Evolutionary conservation across 2,888 invertebrate genomes (phyloP).

Genomic region (Idaea biselata): DNA sequence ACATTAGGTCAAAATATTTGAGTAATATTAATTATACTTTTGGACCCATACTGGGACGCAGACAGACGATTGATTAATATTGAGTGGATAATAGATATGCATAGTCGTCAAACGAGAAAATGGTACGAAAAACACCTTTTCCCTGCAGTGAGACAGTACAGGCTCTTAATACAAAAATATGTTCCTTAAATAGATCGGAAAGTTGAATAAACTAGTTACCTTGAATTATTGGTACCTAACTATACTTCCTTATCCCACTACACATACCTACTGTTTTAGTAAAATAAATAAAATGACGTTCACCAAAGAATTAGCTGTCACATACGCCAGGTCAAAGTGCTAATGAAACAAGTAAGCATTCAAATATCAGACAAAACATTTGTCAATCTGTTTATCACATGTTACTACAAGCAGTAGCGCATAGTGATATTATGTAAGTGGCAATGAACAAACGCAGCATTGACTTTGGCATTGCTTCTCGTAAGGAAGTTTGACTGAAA

Average conservation of each 20-base stretch:
- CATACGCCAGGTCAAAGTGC: background rate
- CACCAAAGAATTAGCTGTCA: too few relatives aligned
- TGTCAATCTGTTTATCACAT: slow-evolving; percentile 3
- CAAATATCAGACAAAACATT: background rate
- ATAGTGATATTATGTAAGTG: slow-evolving; percentile 25
- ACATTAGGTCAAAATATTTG: too few relatives aligned
- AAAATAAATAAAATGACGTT: too few relatives aligned
- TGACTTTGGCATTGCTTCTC: slow-evolving; percentile 49
- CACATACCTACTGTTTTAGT: too few relatives aligned
- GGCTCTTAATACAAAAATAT: background rate
- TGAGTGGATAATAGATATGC: too few relatives aligned
- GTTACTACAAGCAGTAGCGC: background rate
- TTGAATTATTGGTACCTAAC: background rate
- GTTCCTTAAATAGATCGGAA: background rate
- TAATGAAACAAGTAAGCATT: background rate
- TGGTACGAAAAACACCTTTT: too few relatives aligned
- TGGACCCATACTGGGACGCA: too few relatives aligned
- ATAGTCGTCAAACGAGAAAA: too few relatives aligned
- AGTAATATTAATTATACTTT: too few relatives aligned
- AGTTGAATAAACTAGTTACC: background rate
- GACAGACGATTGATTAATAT: too few relatives aligned
- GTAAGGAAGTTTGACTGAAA: slow-evolving; percentile 48
- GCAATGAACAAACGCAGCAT: slow-evolving; percentile 24
- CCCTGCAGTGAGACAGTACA: too few relatives aligned
- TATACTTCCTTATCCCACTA: background rate